These are phyloP conservation scores for Amorpha juglandis DNA, from an alignment of 2,888 invertebrate genomes.

Conservation along the genomic window DNA sequence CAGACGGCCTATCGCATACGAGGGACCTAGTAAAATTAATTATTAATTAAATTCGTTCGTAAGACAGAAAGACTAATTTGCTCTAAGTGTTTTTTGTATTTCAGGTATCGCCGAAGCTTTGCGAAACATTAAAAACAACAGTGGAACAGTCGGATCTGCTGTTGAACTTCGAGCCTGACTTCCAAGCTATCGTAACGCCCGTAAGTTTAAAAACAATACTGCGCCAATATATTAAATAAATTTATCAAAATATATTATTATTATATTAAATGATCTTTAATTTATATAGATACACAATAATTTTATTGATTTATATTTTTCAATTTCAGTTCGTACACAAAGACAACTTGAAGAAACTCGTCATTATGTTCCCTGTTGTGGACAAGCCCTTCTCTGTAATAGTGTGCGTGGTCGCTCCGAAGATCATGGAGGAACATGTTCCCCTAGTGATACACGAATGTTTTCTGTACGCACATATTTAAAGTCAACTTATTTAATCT, in stretches of 20 bases:
- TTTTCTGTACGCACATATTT: slow-evolving; percentile 66
- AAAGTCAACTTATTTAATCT: no score
- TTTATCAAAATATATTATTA: no score
- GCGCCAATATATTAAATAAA: no score
- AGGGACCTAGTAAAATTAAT: not conserved
- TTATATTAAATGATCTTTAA: no score
- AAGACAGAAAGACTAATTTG: no score
- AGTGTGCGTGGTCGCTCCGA: slow-evolving; percentile 61
- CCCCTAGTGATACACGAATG: slow-evolving; percentile 59
- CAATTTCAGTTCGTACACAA: slow-evolving; percentile 52
- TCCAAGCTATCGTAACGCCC: slow-evolving; percentile 56
- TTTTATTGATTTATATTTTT: not conserved
- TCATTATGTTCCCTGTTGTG: slow-evolving; percentile 55
- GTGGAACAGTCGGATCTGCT: slow-evolving; percentile 54
- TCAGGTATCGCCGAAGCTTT: slow-evolving; percentile 58
- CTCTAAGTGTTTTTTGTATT: slow-evolving; percentile 23
- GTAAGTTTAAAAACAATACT: slow-evolving; percentile 47
- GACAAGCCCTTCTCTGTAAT: slow-evolving; percentile 64
- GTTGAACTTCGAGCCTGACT: slow-evolving; percentile 54
- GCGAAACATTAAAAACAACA: slow-evolving; percentile 49
- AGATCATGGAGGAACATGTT: slow-evolving; percentile 55
- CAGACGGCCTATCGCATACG: no score
- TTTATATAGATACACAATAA: no score
- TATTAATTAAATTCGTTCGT: no score
- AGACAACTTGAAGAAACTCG: slow-evolving; percentile 55